Evolutionary conservation across 2,113 vertebrate genomes (phyloP).

Genomic region (Rallus limicola): DNA sequence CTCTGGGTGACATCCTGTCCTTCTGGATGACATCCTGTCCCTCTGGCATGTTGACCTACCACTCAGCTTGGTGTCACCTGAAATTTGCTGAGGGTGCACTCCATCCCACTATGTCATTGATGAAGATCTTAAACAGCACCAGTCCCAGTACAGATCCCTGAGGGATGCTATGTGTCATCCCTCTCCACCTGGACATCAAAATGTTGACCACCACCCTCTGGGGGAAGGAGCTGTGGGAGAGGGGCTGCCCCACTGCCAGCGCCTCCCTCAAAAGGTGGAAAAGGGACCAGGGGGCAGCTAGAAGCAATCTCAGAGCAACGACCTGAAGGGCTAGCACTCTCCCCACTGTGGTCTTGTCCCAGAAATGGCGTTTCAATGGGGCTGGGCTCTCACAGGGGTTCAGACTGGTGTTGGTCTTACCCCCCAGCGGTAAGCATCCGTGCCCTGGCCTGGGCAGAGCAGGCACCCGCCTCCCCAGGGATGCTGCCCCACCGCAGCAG

Average conservation of each 20-base stretch:
- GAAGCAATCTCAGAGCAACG: fast-evolving
- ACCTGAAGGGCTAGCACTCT: fast-evolving
- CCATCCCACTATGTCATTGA: too few species aligned
- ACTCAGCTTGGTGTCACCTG: too few species aligned
- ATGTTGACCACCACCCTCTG: too few species aligned
- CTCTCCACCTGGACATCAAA: too few species aligned
- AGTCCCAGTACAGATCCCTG: too few species aligned
- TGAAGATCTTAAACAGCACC: too few species aligned
- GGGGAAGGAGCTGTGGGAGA: too few species aligned
- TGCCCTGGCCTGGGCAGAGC: fast-evolving
- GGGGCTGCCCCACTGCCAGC: neutral
- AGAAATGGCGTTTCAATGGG: fast-evolving
- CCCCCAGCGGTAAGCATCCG: fast-evolving
- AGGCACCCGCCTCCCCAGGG: neutral
- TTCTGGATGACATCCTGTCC: too few species aligned
- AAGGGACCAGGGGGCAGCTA: neutral
- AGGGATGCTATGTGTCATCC: too few species aligned
- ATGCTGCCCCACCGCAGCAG: fast-evolving
- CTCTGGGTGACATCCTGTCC: too few species aligned
- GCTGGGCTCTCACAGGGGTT: fast-evolving
- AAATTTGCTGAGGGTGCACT: too few species aligned
- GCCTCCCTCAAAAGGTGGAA: neutral
- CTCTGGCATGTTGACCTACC: too few species aligned
- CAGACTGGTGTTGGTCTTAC: fast-evolving
- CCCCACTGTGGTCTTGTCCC: fast-evolving